Evolutionary conservation across 2,888 invertebrate species (phyloP).

Genomic region (Macaria notata): DNA sequence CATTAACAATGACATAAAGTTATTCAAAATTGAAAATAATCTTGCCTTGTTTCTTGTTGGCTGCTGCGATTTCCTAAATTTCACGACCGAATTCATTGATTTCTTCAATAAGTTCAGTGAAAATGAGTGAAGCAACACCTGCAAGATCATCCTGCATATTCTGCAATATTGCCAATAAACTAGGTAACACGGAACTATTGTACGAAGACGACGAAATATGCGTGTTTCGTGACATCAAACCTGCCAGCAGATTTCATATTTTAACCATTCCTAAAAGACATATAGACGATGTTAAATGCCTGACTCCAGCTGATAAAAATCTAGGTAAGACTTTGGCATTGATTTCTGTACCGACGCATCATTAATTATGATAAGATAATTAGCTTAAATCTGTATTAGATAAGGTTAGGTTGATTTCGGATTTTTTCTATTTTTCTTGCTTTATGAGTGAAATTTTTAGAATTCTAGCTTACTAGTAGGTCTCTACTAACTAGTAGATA

Average conservation of each 20-base stretch:
- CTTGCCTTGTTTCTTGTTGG: too few relatives aligned
- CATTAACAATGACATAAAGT: too few relatives aligned
- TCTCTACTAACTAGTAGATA: neutral
- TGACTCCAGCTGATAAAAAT: slow-evolving; percentile 85
- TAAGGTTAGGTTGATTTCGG: neutral
- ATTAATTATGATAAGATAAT: slow-evolving; percentile 2
- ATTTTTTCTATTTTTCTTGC: neutral
- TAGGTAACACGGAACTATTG: slow-evolving; percentile 83
- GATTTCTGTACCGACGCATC: neutral
- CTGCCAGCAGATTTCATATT: slow-evolving; percentile 90
- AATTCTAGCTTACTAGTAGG: neutral
- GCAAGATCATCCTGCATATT: slow-evolving; percentile 84
- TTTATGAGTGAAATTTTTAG: neutral
- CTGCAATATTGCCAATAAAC: slow-evolving; percentile 86
- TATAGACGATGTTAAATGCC: slow-evolving; percentile 87
- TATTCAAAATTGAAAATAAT: too few relatives aligned
- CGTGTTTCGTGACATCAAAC: slow-evolving; percentile 92
- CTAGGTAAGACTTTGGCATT: slow-evolving; percentile 82
- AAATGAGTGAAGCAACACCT: slow-evolving; percentile 44
- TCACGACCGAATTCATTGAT: too few relatives aligned
- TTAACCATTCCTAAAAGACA: slow-evolving; percentile 90
- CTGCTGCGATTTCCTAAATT: too few relatives aligned
- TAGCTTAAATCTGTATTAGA: neutral
- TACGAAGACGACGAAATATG: slow-evolving; percentile 89
- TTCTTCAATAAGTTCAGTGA: neutral